Evolutionary conservation across 2,113 vertebrate species (phyloP).

Genomic region (Gorilla gorilla): DNA sequence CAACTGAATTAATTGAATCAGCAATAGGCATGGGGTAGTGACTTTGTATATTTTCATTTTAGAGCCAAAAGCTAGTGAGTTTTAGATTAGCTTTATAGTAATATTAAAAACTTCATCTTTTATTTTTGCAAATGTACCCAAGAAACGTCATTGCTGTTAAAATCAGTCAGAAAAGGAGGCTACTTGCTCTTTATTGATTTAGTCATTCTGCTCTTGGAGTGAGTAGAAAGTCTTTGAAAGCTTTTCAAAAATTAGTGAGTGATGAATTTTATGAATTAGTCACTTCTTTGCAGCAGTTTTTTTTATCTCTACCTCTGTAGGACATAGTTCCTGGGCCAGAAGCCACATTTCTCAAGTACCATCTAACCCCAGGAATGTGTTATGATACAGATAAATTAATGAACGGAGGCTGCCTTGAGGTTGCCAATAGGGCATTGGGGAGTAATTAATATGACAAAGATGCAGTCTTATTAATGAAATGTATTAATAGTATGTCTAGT

Average conservation of each 20-base stretch:
- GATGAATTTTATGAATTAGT: slow-evolving; percentile 13
- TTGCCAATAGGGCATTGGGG: neutral
- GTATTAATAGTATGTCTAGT: neutral
- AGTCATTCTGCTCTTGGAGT: neutral
- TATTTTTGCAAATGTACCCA: neutral
- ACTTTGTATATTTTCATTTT: neutral
- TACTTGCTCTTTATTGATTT: neutral
- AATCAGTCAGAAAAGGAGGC: neutral
- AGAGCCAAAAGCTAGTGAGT: neutral
- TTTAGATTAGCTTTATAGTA: slow-evolving; percentile 33
- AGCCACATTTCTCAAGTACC: neutral
- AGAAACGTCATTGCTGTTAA: slow-evolving; percentile 5
- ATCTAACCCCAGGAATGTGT: neutral
- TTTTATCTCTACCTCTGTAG: slow-evolving; percentile 9
- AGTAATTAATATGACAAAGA: neutral
- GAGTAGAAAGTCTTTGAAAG: slow-evolving; percentile 25
- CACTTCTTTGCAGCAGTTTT: neutral
- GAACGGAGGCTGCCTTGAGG: neutral
- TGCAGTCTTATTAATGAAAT: slow-evolving; percentile 2
- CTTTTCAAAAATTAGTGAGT: neutral
- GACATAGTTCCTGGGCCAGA: slow-evolving; percentile 15
- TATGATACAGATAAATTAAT: neutral
- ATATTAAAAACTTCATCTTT: neutral
- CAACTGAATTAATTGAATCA: neutral
- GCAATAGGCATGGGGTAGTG: neutral